phyloP scores from a whole-genome alignment of 2,888 invertebrate genomes.

The Anticlea derivata region DNA sequence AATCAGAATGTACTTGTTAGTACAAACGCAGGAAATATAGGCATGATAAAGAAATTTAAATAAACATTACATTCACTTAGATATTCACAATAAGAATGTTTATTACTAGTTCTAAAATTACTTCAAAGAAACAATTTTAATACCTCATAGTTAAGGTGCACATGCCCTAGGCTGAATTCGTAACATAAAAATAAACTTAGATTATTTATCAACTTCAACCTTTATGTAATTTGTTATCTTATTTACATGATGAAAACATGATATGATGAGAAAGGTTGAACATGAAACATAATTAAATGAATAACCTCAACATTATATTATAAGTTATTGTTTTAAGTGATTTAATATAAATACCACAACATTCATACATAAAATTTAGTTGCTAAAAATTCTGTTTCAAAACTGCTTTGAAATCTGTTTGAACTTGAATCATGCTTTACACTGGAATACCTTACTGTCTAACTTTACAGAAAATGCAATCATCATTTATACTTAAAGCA shows the following conservation, averaged over 20 bases:
- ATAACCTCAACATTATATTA: neutral
- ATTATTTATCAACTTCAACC: constrained; percentile 7
- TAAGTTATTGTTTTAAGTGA: neutral
- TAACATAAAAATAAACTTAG: constrained; percentile 1
- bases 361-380: neutral
- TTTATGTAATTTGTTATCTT: neutral
- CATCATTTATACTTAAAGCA: constrained; percentile 45
- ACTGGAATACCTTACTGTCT: constrained; percentile 32
- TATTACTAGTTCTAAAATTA: neutral
- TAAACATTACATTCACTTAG: neutral
- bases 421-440: constrained; percentile 10
- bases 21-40: constrained; percentile 2
- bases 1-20: neutral
- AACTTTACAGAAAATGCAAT: constrained; percentile 36
- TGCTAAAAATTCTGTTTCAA: neutral
- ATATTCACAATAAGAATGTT: constrained; percentile 1
- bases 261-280: constrained; percentile 5
- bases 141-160: neutral
- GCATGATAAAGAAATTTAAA: constrained; percentile 4
- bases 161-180: constrained; percentile 4
- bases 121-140: constrained; percentile 1
- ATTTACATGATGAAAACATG: constrained; percentile 3
- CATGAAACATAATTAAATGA: neutral
- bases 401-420: neutral
- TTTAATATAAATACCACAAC: neutral